phyloP scores from a whole-genome alignment of 2,797 vertebrate species.

The Esox masquinongy region DNA sequence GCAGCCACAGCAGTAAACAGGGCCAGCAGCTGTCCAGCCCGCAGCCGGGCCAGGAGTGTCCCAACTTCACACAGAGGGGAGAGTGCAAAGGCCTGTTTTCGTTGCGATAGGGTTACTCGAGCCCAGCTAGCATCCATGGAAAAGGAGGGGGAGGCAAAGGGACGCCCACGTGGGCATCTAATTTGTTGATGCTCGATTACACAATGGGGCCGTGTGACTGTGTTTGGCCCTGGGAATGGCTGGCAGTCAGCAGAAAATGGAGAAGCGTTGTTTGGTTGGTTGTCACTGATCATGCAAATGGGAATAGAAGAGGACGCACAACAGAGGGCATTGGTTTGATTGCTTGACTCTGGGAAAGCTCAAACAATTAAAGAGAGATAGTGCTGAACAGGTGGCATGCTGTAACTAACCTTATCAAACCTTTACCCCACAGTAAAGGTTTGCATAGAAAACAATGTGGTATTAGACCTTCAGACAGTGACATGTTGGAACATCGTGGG shows the following conservation, averaged over 20 bases:
- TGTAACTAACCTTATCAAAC: constrained; percentile 44
- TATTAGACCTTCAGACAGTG: neutral
- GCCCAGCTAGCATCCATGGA: constrained; percentile 38
- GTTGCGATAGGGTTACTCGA: constrained; percentile 59
- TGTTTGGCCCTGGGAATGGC: neutral
- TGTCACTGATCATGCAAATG: neutral
- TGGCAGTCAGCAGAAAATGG: neutral
- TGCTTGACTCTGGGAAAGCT: constrained; percentile 48
- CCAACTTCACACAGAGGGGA: constrained; percentile 29
- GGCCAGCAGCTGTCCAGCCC: constrained; percentile 60
- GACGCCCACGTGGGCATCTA: constrained; percentile 34
- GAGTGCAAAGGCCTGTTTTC: constrained; percentile 47
- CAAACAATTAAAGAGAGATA: constrained; percentile 56
- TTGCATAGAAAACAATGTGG: constrained; percentile 32
- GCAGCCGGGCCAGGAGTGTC: constrained; percentile 25
- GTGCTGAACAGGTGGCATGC: constrained; percentile 51
- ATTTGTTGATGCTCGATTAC: constrained; percentile 56
- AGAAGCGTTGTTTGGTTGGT: neutral
- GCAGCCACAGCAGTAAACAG: constrained; percentile 41
- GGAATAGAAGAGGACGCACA: neutral
- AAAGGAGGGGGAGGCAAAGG: constrained; percentile 49
- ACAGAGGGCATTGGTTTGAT: constrained; percentile 51
- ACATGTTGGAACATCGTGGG: neutral
- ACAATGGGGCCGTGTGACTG: constrained; percentile 45
- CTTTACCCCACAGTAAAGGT: constrained; percentile 33